Base-by-base conservation (phyloP, 1,140 invertebrate species). In the Gonioctena quinquepunctata region DNA sequence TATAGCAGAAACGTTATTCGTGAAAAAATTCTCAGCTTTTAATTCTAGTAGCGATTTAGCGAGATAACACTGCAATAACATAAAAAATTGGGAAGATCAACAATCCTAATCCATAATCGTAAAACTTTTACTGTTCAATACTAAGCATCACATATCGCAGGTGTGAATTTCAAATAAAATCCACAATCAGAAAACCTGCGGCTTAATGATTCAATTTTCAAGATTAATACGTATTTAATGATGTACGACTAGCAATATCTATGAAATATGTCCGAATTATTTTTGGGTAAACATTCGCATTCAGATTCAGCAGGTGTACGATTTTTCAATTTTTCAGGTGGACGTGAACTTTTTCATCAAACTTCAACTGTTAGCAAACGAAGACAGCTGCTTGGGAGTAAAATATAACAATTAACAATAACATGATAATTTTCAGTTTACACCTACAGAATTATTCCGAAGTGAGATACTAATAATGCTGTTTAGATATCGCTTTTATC, bases 181-280 rank as follows among this genome's bases (percentile, higher is more conserved):
- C 16, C 11, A 42, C 33, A n/a, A 42, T n/a, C 33, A 11, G 33
- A 42, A n/a, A 42, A 42, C 33, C 33, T 42, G 33, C 4, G 33
- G 33, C 33, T n/a, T 42, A 42, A 42, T 42, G 33, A n/a, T 42
- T 42, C 33, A n/a, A 42, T 42, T 42, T n/a, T n/a, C 11, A 42
- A 42, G 33, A 42, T 42, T 42, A 42, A 42, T 42, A 13, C 33
- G 16, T n/a, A n/a, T 42, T 42, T 42, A n/a, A 42, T 42, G 11
- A 42, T 11, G 33, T 42, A 42, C 33, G 33, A 42, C 33, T 42
- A n/a, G 33, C 11, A n/a, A n/a, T 13, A n/a, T 11, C 11, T 21
- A 56, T 56, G 54, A 56, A 56, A 56, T n/a, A 56, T 56, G 54
- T 56, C 13, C 54, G 19, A 56, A 56, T 56, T 56, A 56, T 22